These are phyloP conservation scores for Hydroisotoma schaefferi DNA, from an alignment of 2,888 invertebrate genomes.

Conservation along the genomic window DNA sequence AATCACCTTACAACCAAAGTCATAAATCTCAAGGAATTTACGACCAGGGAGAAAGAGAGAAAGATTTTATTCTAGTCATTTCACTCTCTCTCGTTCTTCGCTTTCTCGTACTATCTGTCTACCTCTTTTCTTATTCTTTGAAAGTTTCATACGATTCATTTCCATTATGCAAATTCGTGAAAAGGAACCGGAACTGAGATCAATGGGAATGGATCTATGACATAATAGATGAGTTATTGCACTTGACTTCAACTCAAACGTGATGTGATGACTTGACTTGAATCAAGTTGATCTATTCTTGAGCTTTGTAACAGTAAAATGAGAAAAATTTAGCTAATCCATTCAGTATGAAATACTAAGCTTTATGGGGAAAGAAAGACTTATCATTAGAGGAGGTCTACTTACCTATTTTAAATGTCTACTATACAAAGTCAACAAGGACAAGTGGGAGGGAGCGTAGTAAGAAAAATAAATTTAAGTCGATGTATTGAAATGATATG, in stretches of 20 bases:
- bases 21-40: constrained; percentile 29
- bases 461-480: no score
- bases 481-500: no score
- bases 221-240: constrained; percentile 30
- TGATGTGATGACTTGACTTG: constrained; percentile 20
- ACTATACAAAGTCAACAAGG: no score
- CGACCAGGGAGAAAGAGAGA: background rate
- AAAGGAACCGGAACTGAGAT: constrained; percentile 21
- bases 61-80: constrained; percentile 20
- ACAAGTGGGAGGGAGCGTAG: no score
- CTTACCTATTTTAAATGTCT: no score
- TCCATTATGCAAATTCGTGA: constrained; percentile 27
- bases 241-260: constrained; percentile 23
- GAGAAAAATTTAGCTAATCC: no score
- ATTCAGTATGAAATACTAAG: no score
- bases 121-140: background rate
- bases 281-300: no score
- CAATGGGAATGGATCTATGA: constrained; percentile 18
- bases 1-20: constrained; percentile 10
- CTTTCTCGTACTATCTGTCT: background rate
- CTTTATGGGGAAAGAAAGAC: no score
- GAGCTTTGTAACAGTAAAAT: no score
- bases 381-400: no score
- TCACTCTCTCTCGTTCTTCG: background rate
- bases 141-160: constrained; percentile 16